Base-by-base conservation (phyloP, 2,113 vertebrate species). In the Apistogramma diplotaenia region DNA sequence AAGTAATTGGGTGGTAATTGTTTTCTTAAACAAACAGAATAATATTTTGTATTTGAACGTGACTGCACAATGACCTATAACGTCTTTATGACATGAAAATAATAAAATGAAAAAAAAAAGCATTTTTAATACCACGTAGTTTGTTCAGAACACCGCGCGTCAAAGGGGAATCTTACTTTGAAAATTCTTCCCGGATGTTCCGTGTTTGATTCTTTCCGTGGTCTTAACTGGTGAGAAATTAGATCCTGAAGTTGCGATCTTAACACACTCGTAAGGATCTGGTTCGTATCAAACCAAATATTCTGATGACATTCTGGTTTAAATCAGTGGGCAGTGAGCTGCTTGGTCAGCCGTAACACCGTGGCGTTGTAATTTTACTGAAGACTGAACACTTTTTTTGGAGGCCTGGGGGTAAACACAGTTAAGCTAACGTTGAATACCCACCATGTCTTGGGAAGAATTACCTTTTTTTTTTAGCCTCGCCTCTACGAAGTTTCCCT, bases 371-470 rank as follows among this genome's bases (percentile, higher is more conserved):
- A 1, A 53, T 58, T 81, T 62, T 11, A 9, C 49, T 8, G 23
- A 40, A 40, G 21, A 27, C n/a, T 72, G 57, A 4, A n/a, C 62
- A 89, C 85, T 86, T 88, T 87, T 87, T 84, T 53, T 4, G 49
- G 33, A 81, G 86, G 74, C 59, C 76, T n/a, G 72, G 19, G 27
- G 75, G 12, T 31, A 57, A 57, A 79, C 13, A 61, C 53, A 55
- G 46, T 79, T 60, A 35, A 87, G 89, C 91, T 89, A 86, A 75
- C 82, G 62, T 57, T 7, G 80, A 57, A 76, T 79, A 85, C 83
- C 85, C 67, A 75, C 65, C 74, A 89, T 89, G 93, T 89, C 86
- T 84, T 78, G 87, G 92, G 83, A 75, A 78, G 80, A 76, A 85
- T 55, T 75, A 16, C 21, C 58, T 31, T 53, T 58, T 82, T 85